Base-by-base conservation (phyloP, 92 coral and sea anemone species). In the Blastomussa wellsi region DNA sequence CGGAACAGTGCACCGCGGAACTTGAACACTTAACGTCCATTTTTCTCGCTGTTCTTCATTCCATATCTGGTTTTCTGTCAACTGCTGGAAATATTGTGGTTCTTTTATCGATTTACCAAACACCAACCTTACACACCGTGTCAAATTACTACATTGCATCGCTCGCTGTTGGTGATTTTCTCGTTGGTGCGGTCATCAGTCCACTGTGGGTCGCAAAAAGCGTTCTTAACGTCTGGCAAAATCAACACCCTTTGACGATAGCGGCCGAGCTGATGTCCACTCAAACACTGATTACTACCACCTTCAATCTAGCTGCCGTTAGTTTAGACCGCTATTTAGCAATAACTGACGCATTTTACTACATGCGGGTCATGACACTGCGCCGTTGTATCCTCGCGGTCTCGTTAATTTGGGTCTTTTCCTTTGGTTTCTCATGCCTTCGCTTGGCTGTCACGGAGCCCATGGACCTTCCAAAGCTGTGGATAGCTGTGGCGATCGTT, bases 71-170 rank as follows among this genome's bases (percentile, higher is more conserved):
- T 67, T 0, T 92, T n/a, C 26, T 93, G 62, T 92, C 97, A 12
- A 75, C 87, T 13, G 78, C 81, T 4, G 97, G 97, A 44, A 93
- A 93, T 62, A 11, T 78, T 7, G 42, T 91, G 3, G 92, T 93
- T 38, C 89, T 93, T 33, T 35, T 75, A 4, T 81, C 95, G 16
- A 80, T 93, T 47, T 89, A 86, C 60, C 88, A 74, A 41, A 92
- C 93, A 0, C 88, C 83, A 9, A 47, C 85, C 13, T 76, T 93
- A 39, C 97, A 92, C n/a, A 80, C 93, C 15, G 60, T 84, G 12
- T 91, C 97, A 20, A 93, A 93, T 80, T 92, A 90, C 33, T 92
- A 82, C 86, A 93, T 93, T 37, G 93, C 88, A 17, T 92, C 95
- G 44, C 64, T 93, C 37, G 97, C 95, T 0, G 86, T 73, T 5